Evolutionary conservation across 1,140 invertebrate genomes (phyloP), one percentile per base, ranked within the genome.

Genomic region (Choristoneura fumiferana): DNA sequence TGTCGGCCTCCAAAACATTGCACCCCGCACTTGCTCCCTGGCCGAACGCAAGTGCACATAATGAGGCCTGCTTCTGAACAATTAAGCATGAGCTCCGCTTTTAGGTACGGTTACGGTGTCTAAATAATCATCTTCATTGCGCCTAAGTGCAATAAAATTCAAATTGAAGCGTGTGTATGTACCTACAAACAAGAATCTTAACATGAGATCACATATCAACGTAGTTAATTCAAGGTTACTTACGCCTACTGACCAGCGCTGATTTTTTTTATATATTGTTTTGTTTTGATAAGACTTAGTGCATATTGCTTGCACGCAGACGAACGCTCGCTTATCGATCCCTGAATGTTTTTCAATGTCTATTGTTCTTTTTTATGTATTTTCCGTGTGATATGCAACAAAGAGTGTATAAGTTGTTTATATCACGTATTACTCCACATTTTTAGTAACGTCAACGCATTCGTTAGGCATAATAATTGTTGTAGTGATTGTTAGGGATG

Each of bases 1-100:
- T 69, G 22, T 18, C 63, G 58, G 60, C 65, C 76, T 70, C 73
- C 82, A 81, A 84, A 84, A 87, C 82, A 87, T 77, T 82, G 81
- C 80, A 83, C 75, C 78, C 78, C 62, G 72, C 67, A 60, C 67
- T 69, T 69, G 63, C 59, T 10, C 66, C 35, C 15, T 49, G 8
- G 40, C 15, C 43, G 34, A 54, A 52, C 15, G 33, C 34, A 54
- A 53, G 13, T 29, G 49, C 49, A 53, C 10, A 12, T 15, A 22
- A 22, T 6, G 22, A 29, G 22, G 22, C 22, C 22, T 29, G 22
- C 22, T 29, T 29, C 6, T 3, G 22, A 29, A 29, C 6, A 29
- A 29, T 29, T 29, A 29, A 2, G 22, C 2, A 49, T 22, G 17
- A 15, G 54, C 54, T n/a, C 38, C 9, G 29, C 38, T 29, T 6